These are phyloP conservation scores for Poeciliopsis turneri DNA, from an alignment of 2,797 vertebrate species.

Conservation along the genomic window DNA sequence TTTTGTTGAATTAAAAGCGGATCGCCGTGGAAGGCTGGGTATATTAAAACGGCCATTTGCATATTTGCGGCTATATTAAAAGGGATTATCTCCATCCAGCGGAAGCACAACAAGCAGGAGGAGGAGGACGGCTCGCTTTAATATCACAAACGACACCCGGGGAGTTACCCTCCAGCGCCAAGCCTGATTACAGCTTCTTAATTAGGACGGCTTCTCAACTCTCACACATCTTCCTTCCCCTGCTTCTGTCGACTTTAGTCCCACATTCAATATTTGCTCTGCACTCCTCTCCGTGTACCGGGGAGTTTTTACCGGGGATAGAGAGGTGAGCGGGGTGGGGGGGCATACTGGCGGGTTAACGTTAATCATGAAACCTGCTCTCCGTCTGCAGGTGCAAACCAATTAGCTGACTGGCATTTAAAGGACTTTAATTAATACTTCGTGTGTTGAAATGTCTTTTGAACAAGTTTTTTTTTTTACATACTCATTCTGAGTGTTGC, in stretches of 20 bases:
- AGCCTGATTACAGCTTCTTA: conserved; percentile 98
- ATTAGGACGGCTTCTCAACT: conserved; percentile 95
- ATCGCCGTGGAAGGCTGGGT: conserved; percentile 90
- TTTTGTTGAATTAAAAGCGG: conserved; percentile 99
- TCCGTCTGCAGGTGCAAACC: conserved; percentile 95
- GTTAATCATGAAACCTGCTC: conserved; percentile 86
- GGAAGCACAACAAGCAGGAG: conserved; percentile 94
- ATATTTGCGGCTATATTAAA: conserved; percentile 99
- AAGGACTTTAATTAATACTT: conserved; percentile 92
- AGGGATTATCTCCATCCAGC: conserved; percentile 94
- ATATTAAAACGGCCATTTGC: conserved; percentile 99
- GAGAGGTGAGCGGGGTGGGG: conserved; percentile 60
- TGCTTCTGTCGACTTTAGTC: conserved; percentile 88
- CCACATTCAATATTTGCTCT: conserved; percentile 99
- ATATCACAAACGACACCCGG: conserved; percentile 99
- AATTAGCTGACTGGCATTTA: conserved; percentile 99
- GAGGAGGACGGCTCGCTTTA: conserved; percentile 87
- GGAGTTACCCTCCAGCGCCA: conserved; percentile 93
- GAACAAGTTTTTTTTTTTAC: conserved; percentile 79
- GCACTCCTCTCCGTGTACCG: conserved; percentile 94
- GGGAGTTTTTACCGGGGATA: conserved; percentile 87
- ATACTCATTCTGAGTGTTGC: conserved; percentile 73
- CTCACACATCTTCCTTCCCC: conserved; percentile 86
- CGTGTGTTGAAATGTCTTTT: conserved; percentile 90
- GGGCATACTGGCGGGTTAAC: conserved; percentile 68